Base-by-base conservation (phyloP, 1,140 invertebrate genomes). In the Papilio polytes region DNA sequence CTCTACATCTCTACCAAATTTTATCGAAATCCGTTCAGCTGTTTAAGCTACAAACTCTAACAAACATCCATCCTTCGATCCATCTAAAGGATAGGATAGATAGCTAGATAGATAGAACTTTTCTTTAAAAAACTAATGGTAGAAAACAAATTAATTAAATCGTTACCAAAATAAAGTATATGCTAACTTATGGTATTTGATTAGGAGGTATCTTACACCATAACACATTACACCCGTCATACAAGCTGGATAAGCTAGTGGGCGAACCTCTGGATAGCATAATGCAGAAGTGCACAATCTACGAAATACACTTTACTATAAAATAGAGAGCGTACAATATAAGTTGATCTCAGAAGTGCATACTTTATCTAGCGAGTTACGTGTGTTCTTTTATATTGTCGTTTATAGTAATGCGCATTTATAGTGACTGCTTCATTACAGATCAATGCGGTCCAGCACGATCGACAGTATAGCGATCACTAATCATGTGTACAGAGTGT, bases 391-490 rank as follows among this genome's bases (percentile, higher is more conserved):
- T 41, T 41, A 41, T 41, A 41, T 41, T 41, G 6, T 41, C 7
- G 36, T 41, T 41, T 41, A 41, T 41, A 8, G 36, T 6, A 41
- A 41, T 41, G 4, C 4, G 36, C 36, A 41, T 59, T 59, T 59
- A 59, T 59, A 20, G 20, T 20, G 56, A n/a, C 56, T 59, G 56
- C 56, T 59, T 59, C 56, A 59, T 59, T 59, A 59, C 56, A 59
- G 56, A 59, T 8, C 20, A 59, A 22, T 59, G 56, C 20, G 56
- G 56, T 22, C 56, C 56, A 59, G 56, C 56, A n/a, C 56, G 56
- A 59, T 59, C 22, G 20, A 20, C 20, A 59, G 4, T 20, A n/a
- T n/a, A 20, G 18, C 4, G 53, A 18, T 56, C 20, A 59, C 53
- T 7, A 20, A 22, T 26, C n/a, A n/a, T 22, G 20, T 63, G 8